phyloP scores from a whole-genome alignment of 1,140 invertebrate species.

The Sycophaga agraensis region DNA sequence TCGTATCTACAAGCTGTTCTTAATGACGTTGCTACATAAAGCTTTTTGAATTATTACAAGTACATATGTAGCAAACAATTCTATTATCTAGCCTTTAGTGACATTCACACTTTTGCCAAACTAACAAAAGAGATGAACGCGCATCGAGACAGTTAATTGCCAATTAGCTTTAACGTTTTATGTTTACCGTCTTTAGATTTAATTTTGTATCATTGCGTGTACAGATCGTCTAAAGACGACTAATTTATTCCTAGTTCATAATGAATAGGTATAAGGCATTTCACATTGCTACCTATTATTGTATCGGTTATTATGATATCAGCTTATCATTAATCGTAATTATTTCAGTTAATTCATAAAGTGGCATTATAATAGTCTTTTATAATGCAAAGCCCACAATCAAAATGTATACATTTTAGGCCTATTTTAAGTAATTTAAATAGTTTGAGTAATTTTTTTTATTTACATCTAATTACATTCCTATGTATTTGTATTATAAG shows the following conservation, averaged over 20 bases:
- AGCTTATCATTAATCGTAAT: constrained; percentile 10
- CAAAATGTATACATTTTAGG: constrained; percentile 7
- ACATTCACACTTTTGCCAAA: too few relatives aligned
- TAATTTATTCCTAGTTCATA: constrained; percentile 34
- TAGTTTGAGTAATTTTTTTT: constrained; percentile 31
- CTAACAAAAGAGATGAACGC: neutral
- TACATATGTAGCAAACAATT: too few relatives aligned
- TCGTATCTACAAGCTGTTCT: too few relatives aligned
- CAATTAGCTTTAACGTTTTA: constrained; percentile 46
- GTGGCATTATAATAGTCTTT: neutral
- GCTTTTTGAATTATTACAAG: too few relatives aligned
- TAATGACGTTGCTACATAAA: too few relatives aligned
- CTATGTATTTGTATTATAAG: constrained; percentile 11
- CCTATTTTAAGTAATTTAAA: neutral
- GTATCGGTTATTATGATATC: neutral
- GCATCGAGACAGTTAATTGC: constrained; percentile 24
- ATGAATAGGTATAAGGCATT: neutral
- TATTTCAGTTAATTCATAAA: neutral
- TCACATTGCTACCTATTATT: constrained; percentile 1
- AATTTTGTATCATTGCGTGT: constrained; percentile 48
- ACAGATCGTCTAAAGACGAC: constrained; percentile 32
- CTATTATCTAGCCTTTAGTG: too few relatives aligned
- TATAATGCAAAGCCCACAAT: constrained; percentile 6
- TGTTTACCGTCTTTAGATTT: constrained; percentile 56
- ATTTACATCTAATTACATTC: constrained; percentile 25